Evolutionary conservation across 2,113 vertebrate genomes (phyloP).

Genomic region (Cavia porcellus): DNA sequence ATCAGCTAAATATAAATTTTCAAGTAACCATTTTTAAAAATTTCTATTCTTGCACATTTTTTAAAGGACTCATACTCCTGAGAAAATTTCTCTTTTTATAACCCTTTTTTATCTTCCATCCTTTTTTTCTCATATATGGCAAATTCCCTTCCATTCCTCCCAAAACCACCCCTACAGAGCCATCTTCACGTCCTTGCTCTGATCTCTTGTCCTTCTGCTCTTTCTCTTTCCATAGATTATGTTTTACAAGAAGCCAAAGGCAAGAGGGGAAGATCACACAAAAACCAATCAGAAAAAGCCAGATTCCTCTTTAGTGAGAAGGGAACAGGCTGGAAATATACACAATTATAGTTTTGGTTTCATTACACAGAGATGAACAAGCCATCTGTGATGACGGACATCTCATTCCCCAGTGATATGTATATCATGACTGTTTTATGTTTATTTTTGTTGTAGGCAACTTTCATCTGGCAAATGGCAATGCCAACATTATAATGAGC

Average conservation of each 20-base stretch:
- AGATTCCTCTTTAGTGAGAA: conserved; percentile 48
- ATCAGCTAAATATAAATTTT: conserved; percentile 53
- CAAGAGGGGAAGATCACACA: neutral
- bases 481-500: conserved; percentile 63
- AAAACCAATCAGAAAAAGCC: conserved; percentile 11
- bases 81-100: conserved; percentile 51
- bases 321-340: conserved; percentile 52
- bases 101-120: conserved; percentile 4
- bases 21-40: neutral
- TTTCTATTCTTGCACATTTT: conserved; percentile 11
- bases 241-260: neutral
- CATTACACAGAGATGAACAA: conserved; percentile 69
- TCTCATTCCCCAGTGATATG: conserved; percentile 53
- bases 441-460: conserved; percentile 79
- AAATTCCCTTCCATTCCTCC: neutral
- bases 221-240: neutral
- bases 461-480: conserved; percentile 70
- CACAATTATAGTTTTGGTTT: conserved; percentile 67
- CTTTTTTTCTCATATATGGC: neutral
- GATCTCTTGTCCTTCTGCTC: neutral
- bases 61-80: neutral
- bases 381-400: conserved; percentile 79
- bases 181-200: neutral
- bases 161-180: neutral
- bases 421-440: conserved; percentile 70